These are phyloP conservation scores for Leucopsar rothschildi DNA, from an alignment of 2,113 vertebrate genomes.

Conservation along the genomic window DNA sequence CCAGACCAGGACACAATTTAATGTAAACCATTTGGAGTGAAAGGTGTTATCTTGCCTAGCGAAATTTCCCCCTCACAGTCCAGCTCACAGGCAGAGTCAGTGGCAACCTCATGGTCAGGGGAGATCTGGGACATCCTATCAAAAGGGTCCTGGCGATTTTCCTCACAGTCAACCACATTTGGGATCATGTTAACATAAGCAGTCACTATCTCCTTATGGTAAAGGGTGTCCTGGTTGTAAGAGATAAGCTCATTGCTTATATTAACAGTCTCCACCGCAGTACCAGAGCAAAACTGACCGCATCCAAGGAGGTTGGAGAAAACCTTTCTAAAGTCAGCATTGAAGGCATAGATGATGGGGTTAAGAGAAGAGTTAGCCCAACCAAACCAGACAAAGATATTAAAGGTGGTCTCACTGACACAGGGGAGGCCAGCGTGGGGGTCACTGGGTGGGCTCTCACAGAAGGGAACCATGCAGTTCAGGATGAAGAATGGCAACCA, in stretches of 20 bases:
- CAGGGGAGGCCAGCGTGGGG: slow-evolving; percentile 79
- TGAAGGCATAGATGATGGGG: slow-evolving; percentile 94
- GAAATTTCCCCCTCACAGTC: slow-evolving; percentile 85
- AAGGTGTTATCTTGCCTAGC: slow-evolving; percentile 81
- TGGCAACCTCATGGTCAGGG: slow-evolving; percentile 73
- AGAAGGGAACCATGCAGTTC: slow-evolving; percentile 95
- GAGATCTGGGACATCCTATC: slow-evolving; percentile 80
- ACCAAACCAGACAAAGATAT: slow-evolving; percentile 95
- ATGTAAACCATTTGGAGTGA: slow-evolving; percentile 84
- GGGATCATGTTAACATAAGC: slow-evolving; percentile 88
- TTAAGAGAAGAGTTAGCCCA: slow-evolving; percentile 97
- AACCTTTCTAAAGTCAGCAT: slow-evolving; percentile 90
- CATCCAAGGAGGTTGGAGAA: slow-evolving; percentile 91
- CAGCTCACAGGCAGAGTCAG: slow-evolving; percentile 81
- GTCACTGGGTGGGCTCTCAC: slow-evolving; percentile 70
- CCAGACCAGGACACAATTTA: slow-evolving; percentile 36
- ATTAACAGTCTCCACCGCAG: slow-evolving; percentile 85
- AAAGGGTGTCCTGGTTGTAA: slow-evolving; percentile 85
- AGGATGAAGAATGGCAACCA: slow-evolving; percentile 95
- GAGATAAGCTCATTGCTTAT: slow-evolving; percentile 91
- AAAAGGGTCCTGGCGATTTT: slow-evolving; percentile 78
- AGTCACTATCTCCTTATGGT: slow-evolving; percentile 82
- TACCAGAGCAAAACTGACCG: slow-evolving; percentile 77
- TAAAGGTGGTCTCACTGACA: slow-evolving; percentile 92
- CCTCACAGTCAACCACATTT: slow-evolving; percentile 78